A percentile compares a stretch with the other conserved stretches of the same genome.
Evolutionary conservation across 2,888 invertebrate genomes (phyloP).

Genomic region (Hipparchia sbordonii): DNA sequence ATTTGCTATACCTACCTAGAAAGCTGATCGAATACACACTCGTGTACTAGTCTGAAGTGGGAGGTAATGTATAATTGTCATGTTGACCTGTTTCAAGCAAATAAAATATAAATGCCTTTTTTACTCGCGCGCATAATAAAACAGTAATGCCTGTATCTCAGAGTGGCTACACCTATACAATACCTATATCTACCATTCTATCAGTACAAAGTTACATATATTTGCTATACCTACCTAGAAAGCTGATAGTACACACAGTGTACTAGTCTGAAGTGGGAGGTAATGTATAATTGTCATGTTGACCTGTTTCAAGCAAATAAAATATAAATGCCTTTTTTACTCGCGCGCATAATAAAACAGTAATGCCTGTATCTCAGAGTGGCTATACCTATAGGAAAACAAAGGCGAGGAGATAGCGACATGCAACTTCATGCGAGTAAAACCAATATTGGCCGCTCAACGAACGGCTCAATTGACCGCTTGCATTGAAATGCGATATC

Average conservation of each 20-base stretch:
- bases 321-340: neutral
- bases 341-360: neutral
- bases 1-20: no score
- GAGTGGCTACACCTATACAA: constrained; percentile 2
- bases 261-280: no score
- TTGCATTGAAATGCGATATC: constrained; percentile 26
- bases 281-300: no score
- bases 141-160: neutral
- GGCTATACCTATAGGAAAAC: neutral
- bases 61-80: no score
- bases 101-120: neutral
- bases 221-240: no score
- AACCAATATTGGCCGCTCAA: constrained; percentile 16
- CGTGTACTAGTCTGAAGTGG: no score
- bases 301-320: neutral
- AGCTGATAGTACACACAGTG: no score
- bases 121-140: neutral
- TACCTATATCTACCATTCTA: no score
- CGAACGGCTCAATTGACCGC: constrained; percentile 22
- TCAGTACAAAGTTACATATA: no score
- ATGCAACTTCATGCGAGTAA: constrained; percentile 12
- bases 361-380: neutral
- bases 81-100: neutral
- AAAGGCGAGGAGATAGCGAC: constrained; percentile 4
- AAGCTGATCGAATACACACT: no score